phyloP scores from a whole-genome alignment of 2,113 vertebrate genomes.

The Cynocephalus volans region DNA sequence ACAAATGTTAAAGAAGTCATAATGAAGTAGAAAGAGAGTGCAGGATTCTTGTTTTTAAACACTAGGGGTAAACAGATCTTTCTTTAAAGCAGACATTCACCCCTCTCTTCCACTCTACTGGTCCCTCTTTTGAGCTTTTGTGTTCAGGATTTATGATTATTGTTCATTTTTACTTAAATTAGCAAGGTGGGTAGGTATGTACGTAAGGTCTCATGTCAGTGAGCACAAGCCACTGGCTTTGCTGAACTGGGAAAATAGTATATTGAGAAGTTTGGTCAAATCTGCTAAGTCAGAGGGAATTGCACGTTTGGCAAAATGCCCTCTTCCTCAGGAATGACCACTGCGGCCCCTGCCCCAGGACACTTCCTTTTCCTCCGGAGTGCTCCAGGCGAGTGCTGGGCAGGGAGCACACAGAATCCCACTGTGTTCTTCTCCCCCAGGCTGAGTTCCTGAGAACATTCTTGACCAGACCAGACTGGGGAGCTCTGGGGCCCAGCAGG shows the following conservation, averaged over 20 bases:
- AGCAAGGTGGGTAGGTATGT: not conserved
- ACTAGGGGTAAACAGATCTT: slow-evolving; percentile 51
- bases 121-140: not conserved
- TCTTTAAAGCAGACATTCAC: not conserved
- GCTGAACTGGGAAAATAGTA: not conserved
- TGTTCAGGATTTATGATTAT: not conserved
- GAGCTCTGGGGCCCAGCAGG: slow-evolving; percentile 1
- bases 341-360: not conserved
- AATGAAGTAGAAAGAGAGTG: slow-evolving; percentile 72
- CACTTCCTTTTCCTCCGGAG: not conserved
- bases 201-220: rapidly evolving
- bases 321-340: slow-evolving; percentile 42
- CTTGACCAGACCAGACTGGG: slow-evolving; percentile 4
- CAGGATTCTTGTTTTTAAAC: slow-evolving; percentile 67
- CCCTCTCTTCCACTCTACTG: not conserved
- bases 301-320: not conserved
- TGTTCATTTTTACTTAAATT: not conserved
- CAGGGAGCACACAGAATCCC: slow-evolving; percentile 51
- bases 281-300: not conserved
- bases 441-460: slow-evolving; percentile 59
- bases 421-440: slow-evolving; percentile 65
- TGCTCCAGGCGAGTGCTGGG: not conserved
- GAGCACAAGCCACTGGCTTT: not conserved
- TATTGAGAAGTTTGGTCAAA: not conserved
- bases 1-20: slow-evolving; percentile 82